Percentiles rank a stretch among this genome's conserved stretches.
Evolutionary conservation across 2,888 invertebrate genomes (phyloP).

Genomic region (Liopterus haemorrhoidalis): DNA sequence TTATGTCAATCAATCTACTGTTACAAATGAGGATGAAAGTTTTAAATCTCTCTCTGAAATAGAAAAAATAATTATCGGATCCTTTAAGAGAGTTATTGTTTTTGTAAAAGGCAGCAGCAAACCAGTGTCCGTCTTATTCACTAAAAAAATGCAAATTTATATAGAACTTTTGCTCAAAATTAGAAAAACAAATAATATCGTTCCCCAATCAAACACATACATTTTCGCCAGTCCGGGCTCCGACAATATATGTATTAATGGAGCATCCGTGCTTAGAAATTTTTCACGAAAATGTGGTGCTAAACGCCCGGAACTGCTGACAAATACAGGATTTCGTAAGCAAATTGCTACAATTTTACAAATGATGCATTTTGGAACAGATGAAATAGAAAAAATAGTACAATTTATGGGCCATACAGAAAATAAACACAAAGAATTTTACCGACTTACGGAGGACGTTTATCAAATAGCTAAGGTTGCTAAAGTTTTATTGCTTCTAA

Average conservation of each 20-base stretch:
- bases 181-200: slow-evolving; percentile 10
- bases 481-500: slow-evolving; percentile 9
- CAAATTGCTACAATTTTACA: slow-evolving; percentile 31
- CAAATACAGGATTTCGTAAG: slow-evolving; percentile 22
- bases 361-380: slow-evolving; percentile 26
- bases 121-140: slow-evolving; percentile 29
- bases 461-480: slow-evolving; percentile 10
- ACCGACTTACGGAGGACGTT: no score
- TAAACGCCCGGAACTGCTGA: slow-evolving; percentile 15
- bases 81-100: slow-evolving; percentile 29
- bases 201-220: slow-evolving; percentile 12
- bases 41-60: slow-evolving; percentile 19
- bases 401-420: no score
- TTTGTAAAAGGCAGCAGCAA: slow-evolving; percentile 30
- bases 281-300: slow-evolving; percentile 16
- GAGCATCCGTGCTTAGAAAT: slow-evolving; percentile 15
- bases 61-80: slow-evolving; percentile 21
- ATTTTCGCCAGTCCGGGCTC: slow-evolving; percentile 23
- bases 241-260: slow-evolving; percentile 21
- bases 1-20: no score
- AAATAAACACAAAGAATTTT: no score
- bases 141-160: slow-evolving; percentile 23
- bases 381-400: slow-evolving; percentile 32
- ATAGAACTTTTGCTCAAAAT: slow-evolving; percentile 12
- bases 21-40: slow-evolving; percentile 22